phyloP scores from a whole-genome alignment of 1,140 invertebrate species.

The Drosophila saltans region DNA sequence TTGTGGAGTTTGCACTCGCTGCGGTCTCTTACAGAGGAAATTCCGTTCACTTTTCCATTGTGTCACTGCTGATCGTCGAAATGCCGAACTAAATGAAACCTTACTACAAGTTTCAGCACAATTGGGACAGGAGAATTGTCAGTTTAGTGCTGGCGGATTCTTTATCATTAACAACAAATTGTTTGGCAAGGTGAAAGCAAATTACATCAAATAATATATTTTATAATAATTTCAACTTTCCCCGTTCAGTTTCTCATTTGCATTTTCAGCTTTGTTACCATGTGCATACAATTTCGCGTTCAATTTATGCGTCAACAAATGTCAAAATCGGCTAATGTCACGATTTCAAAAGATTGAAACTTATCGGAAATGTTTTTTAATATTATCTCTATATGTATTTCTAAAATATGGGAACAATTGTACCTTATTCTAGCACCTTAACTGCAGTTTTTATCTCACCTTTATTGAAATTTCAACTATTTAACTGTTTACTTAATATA shows the following conservation, averaged over 20 bases:
- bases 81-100: constrained; percentile 40
- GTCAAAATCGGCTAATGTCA: background rate
- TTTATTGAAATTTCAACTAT: no score
- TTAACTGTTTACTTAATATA: no score
- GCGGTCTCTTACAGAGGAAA: constrained; percentile 39
- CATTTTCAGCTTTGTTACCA: constrained; percentile 52
- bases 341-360: background rate
- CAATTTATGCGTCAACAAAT: constrained; percentile 24
- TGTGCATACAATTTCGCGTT: constrained; percentile 68
- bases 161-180: constrained; percentile 48
- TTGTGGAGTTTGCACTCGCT: constrained; percentile 52
- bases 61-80: constrained; percentile 38
- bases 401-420: no score
- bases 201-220: no score
- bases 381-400: no score
- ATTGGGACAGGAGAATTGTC: constrained; percentile 52
- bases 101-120: constrained; percentile 38
- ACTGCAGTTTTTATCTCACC: no score
- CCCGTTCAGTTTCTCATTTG: constrained; percentile 50
- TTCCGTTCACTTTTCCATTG: constrained; percentile 41
- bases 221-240: background rate
- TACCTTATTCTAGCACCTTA: no score
- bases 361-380: no score
- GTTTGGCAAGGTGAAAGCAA: constrained; percentile 56
- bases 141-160: constrained; percentile 58